phyloP scores from a whole-genome alignment of 2,888 invertebrate genomes.

The Pachydiplax longipennis region DNA sequence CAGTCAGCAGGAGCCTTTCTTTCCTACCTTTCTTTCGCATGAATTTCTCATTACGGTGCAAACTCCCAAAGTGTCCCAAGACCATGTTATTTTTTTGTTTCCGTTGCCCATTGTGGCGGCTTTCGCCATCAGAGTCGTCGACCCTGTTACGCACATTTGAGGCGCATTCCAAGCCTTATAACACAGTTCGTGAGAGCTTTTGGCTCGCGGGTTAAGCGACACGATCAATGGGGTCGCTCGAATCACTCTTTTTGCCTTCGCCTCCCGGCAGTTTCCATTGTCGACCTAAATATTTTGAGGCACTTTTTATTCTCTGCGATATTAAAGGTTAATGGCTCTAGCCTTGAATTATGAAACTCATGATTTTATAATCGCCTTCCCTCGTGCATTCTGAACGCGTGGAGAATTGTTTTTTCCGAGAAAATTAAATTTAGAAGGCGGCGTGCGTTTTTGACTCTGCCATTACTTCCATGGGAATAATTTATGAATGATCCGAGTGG shows the following conservation, averaged over 20 bases:
- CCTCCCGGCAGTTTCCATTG: background rate
- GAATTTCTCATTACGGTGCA: background rate
- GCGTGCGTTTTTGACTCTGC: too few species aligned
- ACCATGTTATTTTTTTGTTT: background rate
- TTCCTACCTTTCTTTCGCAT: background rate
- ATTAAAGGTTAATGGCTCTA: background rate
- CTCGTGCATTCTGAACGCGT: background rate
- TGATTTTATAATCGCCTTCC: background rate
- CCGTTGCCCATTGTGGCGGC: background rate
- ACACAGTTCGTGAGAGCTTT: background rate
- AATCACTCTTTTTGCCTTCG: background rate
- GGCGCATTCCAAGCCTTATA: background rate
- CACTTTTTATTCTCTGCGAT: background rate
- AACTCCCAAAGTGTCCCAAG: background rate
- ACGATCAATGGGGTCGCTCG: constrained; percentile 19
- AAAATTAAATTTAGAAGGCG: too few species aligned
- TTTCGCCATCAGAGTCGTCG: background rate
- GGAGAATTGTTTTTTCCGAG: background rate
- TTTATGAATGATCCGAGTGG: too few species aligned
- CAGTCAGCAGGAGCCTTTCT: too few species aligned
- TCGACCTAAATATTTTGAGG: constrained; percentile 3
- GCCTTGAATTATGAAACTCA: background rate
- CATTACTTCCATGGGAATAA: too few species aligned
- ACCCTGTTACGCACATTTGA: background rate
- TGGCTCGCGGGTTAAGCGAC: background rate